These are phyloP conservation scores for Coleophora deauratella DNA, from an alignment of 2,888 invertebrate species.

Conservation along the genomic window DNA sequence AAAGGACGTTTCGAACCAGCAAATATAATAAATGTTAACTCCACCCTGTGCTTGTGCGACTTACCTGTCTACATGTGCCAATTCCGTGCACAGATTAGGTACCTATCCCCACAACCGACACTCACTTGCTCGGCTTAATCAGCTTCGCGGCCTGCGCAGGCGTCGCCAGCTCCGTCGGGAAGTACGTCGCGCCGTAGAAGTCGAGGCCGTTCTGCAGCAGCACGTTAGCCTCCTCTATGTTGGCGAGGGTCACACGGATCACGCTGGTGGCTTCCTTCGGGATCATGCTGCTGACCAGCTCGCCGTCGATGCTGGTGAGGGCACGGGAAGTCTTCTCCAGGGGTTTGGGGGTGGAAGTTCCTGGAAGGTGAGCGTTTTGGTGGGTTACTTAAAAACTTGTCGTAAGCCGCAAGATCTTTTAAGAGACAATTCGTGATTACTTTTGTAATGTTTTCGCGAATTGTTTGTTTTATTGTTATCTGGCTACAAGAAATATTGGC, in stretches of 20 bases:
- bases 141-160: slow-evolving; percentile 77
- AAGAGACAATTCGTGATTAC: no score
- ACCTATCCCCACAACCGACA: no score
- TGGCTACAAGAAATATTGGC: no score
- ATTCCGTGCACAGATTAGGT: no score
- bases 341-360: slow-evolving; percentile 59
- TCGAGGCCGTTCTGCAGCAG: slow-evolving; percentile 88
- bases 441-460: no score
- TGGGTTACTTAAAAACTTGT: no score
- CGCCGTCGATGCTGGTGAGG: slow-evolving; percentile 59
- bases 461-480: no score
- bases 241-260: slow-evolving; percentile 82
- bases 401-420: no score
- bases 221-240: slow-evolving; percentile 83
- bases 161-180: slow-evolving; percentile 85
- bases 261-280: slow-evolving; percentile 78
- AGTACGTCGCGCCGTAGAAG: slow-evolving; percentile 91
- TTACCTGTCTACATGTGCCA: no score
- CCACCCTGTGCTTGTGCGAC: no score
- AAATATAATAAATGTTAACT: no score
- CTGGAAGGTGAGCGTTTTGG: slow-evolving; percentile 26
- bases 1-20: no score
- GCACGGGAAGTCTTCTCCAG: slow-evolving; percentile 54
- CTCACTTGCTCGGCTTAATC: slow-evolving; percentile 67
- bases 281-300: slow-evolving; percentile 63